Base-by-base conservation (phyloP, 2,888 invertebrate genomes). In the Atethmia centrago region DNA sequence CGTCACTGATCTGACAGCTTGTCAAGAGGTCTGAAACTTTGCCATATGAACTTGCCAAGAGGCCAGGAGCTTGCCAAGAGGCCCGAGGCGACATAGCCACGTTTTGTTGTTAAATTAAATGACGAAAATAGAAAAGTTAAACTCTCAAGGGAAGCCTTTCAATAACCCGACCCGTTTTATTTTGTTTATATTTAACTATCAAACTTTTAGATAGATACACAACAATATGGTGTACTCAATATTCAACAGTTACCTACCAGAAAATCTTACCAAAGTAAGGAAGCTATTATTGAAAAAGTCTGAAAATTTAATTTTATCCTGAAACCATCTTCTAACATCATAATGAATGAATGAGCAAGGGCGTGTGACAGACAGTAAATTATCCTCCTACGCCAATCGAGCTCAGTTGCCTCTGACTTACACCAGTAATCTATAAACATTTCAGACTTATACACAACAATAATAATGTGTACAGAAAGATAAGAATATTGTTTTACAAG, bases 341-440 rank as follows among this genome's bases (percentile, higher is more conserved):
- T 42, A 56, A 49, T 62, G 49, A 76, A 79, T 14, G 61, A 72
- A 72, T 74, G 47, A 31, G 47, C 14, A 53, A n/a, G 53, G 25
- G 74, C 21, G 28, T 51, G 74, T 12, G 21, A 40, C 47, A 40
- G 45, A 63, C 45, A 55, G 25, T 47, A 19, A 49, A 65, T 61
- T 51, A 49, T 31, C 25, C 42, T 59, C 64, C 64, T 42, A 74
- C 80, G 51, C 25, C 51, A 21, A 64, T 40, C 14, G 31, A 42
- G 58, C 64, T 77, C 40, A 8, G 25, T 74, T 51, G 19, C 25
- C 45, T 80, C 25, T 59, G 63, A 59, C 74, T 63, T 25, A 74
- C 25, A 25, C 12, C 36, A 40, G 51, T 64, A 21, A 64, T 51
- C 74, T 76, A 31, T 42, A 65, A n/a, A 28, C 14, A 59, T 47